phyloP scores from a whole-genome alignment of 2,888 invertebrate genomes.

The Rhorus exstirpatorius region DNA sequence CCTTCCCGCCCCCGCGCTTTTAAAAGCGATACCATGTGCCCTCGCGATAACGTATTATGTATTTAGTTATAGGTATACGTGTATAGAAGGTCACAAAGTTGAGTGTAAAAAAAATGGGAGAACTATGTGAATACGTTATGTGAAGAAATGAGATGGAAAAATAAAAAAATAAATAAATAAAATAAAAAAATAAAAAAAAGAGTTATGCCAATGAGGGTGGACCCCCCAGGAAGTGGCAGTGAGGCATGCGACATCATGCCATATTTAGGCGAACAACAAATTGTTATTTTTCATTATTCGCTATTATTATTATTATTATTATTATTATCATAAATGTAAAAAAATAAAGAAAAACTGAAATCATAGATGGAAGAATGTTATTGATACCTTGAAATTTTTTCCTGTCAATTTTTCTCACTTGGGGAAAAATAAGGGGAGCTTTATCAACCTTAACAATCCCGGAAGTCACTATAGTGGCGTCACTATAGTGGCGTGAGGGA shows the following conservation, averaged over 20 bases:
- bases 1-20: slow-evolving; percentile 15
- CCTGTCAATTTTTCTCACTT: no score
- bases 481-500: no score
- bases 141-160: slow-evolving; percentile 64
- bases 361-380: not conserved
- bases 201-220: slow-evolving; percentile 75
- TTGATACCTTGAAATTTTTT: not conserved
- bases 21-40: slow-evolving; percentile 42
- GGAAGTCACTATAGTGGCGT: no score
- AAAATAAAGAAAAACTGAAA: slow-evolving; percentile 63
- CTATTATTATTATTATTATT: slow-evolving; percentile 63
- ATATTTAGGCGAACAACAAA: slow-evolving; percentile 70
- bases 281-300: slow-evolving; percentile 72
- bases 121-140: slow-evolving; percentile 72
- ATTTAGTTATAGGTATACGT: slow-evolving; percentile 73
- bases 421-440: no score
- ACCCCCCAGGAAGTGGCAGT: slow-evolving; percentile 72
- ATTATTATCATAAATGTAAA: slow-evolving; percentile 55
- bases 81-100: slow-evolving; percentile 73
- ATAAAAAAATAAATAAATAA: no score
- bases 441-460: no score
- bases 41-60: slow-evolving; percentile 71
- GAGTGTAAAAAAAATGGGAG: slow-evolving; percentile 62
- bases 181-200: slow-evolving; percentile 53
- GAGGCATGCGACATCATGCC: slow-evolving; percentile 71